phyloP scores from a whole-genome alignment of 2,888 invertebrate species.

The Atrina japonica region DNA sequence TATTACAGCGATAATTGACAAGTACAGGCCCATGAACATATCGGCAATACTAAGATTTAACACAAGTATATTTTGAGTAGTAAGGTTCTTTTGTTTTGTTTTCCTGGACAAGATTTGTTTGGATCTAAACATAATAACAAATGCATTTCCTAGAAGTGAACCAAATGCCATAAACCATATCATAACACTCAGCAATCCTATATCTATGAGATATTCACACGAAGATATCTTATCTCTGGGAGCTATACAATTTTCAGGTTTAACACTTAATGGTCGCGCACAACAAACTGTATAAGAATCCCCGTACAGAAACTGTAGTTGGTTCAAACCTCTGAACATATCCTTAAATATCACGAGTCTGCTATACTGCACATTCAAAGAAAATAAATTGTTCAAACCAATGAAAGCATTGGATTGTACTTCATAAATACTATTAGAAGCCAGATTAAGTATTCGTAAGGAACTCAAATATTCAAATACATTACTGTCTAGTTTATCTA shows the following conservation, averaged over 20 bases:
- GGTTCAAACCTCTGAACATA: constrained; percentile 23
- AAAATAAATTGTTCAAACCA: not conserved
- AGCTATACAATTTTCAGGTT: constrained; percentile 13
- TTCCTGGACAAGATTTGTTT: too few relatives aligned
- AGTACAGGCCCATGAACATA: constrained; percentile 19
- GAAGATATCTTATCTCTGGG: constrained; percentile 19
- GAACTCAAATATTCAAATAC: not conserved
- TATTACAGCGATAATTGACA: constrained; percentile 2
- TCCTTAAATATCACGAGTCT: not conserved
- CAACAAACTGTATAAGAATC: constrained; percentile 28
- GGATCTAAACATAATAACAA: constrained; percentile 25
- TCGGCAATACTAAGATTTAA: constrained; percentile 25
- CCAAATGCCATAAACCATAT: constrained; percentile 22
- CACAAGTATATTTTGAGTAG: constrained; percentile 6
- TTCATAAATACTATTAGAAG: not conserved
- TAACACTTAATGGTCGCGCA: constrained; percentile 12
- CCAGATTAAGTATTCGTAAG: constrained; percentile 10
- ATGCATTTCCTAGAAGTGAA: constrained; percentile 16
- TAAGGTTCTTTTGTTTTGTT: not conserved
- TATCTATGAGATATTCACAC: constrained; percentile 20
- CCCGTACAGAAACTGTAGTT: constrained; percentile 14
- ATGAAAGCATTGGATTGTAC: constrained; percentile 13
- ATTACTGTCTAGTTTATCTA: constrained; percentile 14
- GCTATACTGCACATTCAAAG: constrained; percentile 8
- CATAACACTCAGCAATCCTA: constrained; percentile 2